Evolutionary conservation across 1,140 invertebrate genomes (phyloP).

Genomic region (Sesamia nonagrioides): DNA sequence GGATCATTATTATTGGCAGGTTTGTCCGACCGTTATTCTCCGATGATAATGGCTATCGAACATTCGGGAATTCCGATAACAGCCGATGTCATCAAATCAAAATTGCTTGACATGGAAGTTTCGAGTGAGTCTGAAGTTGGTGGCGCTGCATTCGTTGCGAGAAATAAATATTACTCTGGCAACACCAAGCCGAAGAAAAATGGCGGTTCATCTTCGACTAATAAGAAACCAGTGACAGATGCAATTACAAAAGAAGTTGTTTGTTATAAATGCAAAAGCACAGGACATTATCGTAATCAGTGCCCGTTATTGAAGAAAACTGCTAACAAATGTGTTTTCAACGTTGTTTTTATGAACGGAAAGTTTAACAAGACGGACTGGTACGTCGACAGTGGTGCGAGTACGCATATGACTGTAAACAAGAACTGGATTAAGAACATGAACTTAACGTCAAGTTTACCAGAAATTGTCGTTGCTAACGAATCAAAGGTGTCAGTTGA

Average conservation of each 20-base stretch:
- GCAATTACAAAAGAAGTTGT: constrained; percentile 7
- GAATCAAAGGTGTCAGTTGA: constrained; percentile 41
- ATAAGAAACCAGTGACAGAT: constrained; percentile 20
- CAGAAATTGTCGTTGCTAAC: constrained; percentile 36
- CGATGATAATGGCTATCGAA: constrained; percentile 56
- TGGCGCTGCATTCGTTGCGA: constrained; percentile 14
- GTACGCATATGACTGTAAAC: constrained; percentile 46
- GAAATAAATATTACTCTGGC: no score
- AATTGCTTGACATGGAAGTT: constrained; percentile 51
- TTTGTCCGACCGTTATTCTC: constrained; percentile 49
- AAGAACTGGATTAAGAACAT: constrained; percentile 26
- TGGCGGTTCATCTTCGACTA: not conserved
- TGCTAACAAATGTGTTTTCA: constrained; percentile 45
- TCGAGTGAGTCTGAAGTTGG: not conserved
- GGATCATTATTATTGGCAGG: constrained; percentile 48
- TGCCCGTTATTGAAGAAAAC: constrained; percentile 55
- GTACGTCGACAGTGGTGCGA: constrained; percentile 41
- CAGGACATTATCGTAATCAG: constrained; percentile 52
- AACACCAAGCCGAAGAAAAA: constrained; percentile 22
- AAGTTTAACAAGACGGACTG: constrained; percentile 31
- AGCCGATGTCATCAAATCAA: constrained; percentile 51
- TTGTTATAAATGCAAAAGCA: constrained; percentile 52
- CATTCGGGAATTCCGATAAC: constrained; percentile 51
- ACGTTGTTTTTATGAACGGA: constrained; percentile 36
- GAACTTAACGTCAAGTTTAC: constrained; percentile 15